Evolutionary conservation across 2,888 invertebrate genomes (phyloP).

Genomic region (Scaptomyza tumidula): DNA sequence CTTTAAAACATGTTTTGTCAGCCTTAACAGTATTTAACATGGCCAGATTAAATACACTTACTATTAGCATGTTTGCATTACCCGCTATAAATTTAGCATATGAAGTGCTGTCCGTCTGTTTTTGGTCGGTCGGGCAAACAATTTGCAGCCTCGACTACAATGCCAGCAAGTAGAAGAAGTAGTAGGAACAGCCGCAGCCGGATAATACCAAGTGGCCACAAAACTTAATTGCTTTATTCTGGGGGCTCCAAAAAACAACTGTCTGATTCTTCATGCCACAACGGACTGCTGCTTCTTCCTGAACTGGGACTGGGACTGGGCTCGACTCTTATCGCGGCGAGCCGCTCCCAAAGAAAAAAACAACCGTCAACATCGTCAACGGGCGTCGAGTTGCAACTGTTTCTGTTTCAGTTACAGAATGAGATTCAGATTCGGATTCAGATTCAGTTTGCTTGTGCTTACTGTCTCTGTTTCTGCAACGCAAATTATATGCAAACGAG

Average conservation of each 20-base stretch:
- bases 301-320: not conserved
- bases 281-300: slow-evolving; percentile 11
- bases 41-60: slow-evolving; percentile 4
- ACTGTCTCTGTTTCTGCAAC: slow-evolving; percentile 67
- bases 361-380: slow-evolving; percentile 66
- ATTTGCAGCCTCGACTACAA: slow-evolving; percentile 58
- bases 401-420: slow-evolving; percentile 20
- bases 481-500: slow-evolving; percentile 80
- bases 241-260: slow-evolving; percentile 46
- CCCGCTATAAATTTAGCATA: slow-evolving; percentile 53
- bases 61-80: slow-evolving; percentile 17
- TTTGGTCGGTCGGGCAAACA: slow-evolving; percentile 40
- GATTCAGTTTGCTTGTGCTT: slow-evolving; percentile 19
- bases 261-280: slow-evolving; percentile 64
- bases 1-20: not conserved
- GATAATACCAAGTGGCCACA: slow-evolving; percentile 65
- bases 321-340: slow-evolving; percentile 66
- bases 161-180: slow-evolving; percentile 23
- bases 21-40: not conserved
- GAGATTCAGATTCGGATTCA: slow-evolving; percentile 3
- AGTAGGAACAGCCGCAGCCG: slow-evolving; percentile 55
- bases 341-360: slow-evolving; percentile 50
- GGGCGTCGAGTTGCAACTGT: slow-evolving; percentile 44
- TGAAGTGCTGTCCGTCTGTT: slow-evolving; percentile 25
- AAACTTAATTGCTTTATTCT: slow-evolving; percentile 73